A percentile compares a stretch with the other conserved stretches of the same genome.
Conservation (phyloP, 2,888 invertebrate species). For the Noctua janthe region DNA sequence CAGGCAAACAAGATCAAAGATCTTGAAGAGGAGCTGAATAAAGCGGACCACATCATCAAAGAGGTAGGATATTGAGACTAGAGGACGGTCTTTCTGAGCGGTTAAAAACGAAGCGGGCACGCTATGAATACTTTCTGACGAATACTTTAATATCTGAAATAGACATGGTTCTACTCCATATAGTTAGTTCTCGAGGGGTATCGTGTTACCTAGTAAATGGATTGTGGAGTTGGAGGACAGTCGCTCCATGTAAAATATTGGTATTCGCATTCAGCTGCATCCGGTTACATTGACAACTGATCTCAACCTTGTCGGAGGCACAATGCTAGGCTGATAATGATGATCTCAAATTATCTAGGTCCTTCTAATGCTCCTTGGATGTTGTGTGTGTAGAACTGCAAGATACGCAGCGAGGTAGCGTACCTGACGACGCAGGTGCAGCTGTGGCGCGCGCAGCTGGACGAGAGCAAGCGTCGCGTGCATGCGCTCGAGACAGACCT, state of each 20-base stretch:
- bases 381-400: slow-evolving; percentile 66
- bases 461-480: slow-evolving; percentile 65
- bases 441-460: slow-evolving; percentile 71
- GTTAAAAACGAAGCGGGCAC: background rate
- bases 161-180: no score
- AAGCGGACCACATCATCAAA: slow-evolving; percentile 67
- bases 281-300: no score
- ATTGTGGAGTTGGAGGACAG: background rate
- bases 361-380: background rate
- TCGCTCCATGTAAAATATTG: background rate
- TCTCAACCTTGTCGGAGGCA: background rate
- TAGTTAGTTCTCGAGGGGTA: background rate
- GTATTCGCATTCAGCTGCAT: background rate
- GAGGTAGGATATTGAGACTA: slow-evolving; percentile 72
- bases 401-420: slow-evolving; percentile 70
- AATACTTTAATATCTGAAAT: background rate
- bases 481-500: slow-evolving; percentile 71
- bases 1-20: slow-evolving; percentile 66
- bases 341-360: background rate
- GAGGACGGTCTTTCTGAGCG: background rate
- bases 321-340: no score
- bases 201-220: background rate
- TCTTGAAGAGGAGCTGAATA: slow-evolving; percentile 71
- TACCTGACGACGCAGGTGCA: slow-evolving; percentile 69
- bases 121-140: no score